Base-by-base conservation (phyloP, 1,140 invertebrate genomes). In the Drosophila micromelanica region DNA sequence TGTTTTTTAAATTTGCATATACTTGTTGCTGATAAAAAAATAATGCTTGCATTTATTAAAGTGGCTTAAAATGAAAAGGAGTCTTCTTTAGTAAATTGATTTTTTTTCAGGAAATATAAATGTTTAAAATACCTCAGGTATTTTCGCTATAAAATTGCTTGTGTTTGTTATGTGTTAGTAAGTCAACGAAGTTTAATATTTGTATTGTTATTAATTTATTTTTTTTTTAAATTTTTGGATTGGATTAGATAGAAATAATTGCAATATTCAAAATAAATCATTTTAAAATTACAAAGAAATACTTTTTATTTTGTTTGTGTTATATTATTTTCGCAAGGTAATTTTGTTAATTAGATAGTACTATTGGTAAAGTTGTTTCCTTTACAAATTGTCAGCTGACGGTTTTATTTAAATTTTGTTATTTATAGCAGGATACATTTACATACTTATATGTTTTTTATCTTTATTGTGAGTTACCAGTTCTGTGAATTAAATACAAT, bases 381-480 rank as follows among this genome's bases (percentile, higher is more conserved):
- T 51, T 37, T 69, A 40, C n/a, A 40, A 40, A 40, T 68, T 76
- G 75, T 67, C 62, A 62, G 57, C 61, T 76, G 80, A 68, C 52
- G 70, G 49, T 78, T 72, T 49, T 57, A 61, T 84, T 89, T 89
- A 89, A 89, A 89, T 89, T 89, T 89, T 89, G 84, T 89, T 89
- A 89, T 77, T 89, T 90, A 89, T 89, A 80, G 73, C 72, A 73
- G 76, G 70, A 67, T 84, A 76, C 57, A 76, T 68, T 57, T 75
- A 65, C 52, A 73, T 76, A 72, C 63, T 76, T 80, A 71, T 85
- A 60, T 63, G 46, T 67, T 35, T 30, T 59, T 67, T 76, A 64
- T 35, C 20, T 59, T 67, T 76, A 64, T 64, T 68, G 37, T 78
- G 77, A 79, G 56, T 80, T 82, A 74, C 84, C 84, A 87, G 84